Evolutionary conservation across 2,888 invertebrate genomes (phyloP), one percentile per base, ranked within the genome.

Genomic region (Thereva unica): DNA sequence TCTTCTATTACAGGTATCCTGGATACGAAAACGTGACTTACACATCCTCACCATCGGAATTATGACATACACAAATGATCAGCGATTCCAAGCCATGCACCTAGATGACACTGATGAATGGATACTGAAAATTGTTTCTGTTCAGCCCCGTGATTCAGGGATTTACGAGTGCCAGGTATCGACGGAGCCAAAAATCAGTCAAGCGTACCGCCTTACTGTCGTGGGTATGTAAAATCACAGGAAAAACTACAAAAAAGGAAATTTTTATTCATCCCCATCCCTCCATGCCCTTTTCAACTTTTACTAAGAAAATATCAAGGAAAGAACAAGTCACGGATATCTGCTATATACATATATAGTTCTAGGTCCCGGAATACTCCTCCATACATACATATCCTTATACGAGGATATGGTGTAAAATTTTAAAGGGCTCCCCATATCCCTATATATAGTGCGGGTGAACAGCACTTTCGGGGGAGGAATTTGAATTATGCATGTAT

Each of bases 11-110:
- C 52, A 90, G 90, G 90, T 93, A 9, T 92, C 92, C 8, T 92
- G 92, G 92, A 92, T 92, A 73, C 84, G 93, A 7, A 91, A 92
- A 76, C 85, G 92, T 9, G 92, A 93, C 78, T 84, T 92, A 47
- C 92, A 92, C 83, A 87, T 89, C 72, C 82, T 89, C 55, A 89
- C 89, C 12, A 89, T 89, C 34, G 88, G 89, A 64, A 86, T 88
- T 72, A 82, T 89, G 79, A 89, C 89, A 56, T 89, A 89, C 76
- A 89, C 89, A 41, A 89, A 88, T 75, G 89, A 89, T 79, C 89
- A 89, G 77, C 84, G 89, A 70, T 89, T 89, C 75, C 86, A 88
- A 77, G 86, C 88, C 53, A 81, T 89, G 45, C 89, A 89, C 79
- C 84, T 86, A 54, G 88, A 89, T 76, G 88, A 88, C 68, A 87